Evolutionary conservation across 1,140 invertebrate genomes (phyloP), one percentile per base, ranked within the genome.

Genomic region (Trichonephila clavipes): DNA sequence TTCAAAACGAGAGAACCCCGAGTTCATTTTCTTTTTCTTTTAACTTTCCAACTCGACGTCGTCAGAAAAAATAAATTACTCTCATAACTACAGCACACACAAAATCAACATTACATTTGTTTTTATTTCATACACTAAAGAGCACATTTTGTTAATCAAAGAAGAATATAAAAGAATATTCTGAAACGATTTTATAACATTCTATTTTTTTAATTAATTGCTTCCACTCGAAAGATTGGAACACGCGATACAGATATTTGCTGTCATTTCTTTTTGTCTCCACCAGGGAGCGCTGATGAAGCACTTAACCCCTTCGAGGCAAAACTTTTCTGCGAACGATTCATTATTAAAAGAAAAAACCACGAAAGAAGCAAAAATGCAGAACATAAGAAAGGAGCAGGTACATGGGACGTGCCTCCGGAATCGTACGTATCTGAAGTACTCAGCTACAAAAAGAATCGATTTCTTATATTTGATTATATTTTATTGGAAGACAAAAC

Each of bases 151-250:
- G 69, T 72, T 24, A 16, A 72, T 66, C 21, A 14, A 66, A 19
- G 64, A 12, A 5, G 69, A 8, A 7, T 0, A 2, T 34, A n/a
- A 7, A 10, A 58, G 16, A 59, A 14, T 62, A 18, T 21, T 59
- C 19, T 61, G 8, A 51, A 51, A 64, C 58, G 61, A 64, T 87
- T 61, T 51, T 18, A 87, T 87, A 21, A 64, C 58, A 87, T 59
- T 24, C 40, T 51, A 14, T 83, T 83, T 83, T 83, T 24, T 87
- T 87, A 87, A 87, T 61, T 61, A 87, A 87, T 28, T 59, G 61
- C n/a, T 62, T 87, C 58, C 59, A 62, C 18, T 28, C n/a, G 10
- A 51, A 51, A 6, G 85, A 7, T 3, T 12, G 28, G 61, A 34
- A 34, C 58, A 69, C 62, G 58, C 24, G 16, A 88, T 19, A 62